Base-by-base conservation (phyloP, 1,140 invertebrate species). In the Heliconius hewitsoni region DNA sequence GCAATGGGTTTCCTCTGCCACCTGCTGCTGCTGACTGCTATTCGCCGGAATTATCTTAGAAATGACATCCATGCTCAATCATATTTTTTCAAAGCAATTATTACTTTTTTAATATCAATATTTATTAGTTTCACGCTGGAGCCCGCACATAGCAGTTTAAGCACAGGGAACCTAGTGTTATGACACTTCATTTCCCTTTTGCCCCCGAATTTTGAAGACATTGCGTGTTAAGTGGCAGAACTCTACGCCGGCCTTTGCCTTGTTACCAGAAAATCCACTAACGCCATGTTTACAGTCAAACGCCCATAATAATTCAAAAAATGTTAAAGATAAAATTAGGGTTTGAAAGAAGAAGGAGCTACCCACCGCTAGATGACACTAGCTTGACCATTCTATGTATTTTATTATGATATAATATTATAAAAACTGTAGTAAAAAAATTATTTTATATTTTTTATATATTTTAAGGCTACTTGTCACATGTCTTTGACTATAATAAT, bases 321-420 rank as follows among this genome's bases (percentile, higher is more conserved):
- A 55, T 55, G 8, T 55, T 19, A 8, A 55, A n/a, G 19, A 19
- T n/a, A 0, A 55, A 55, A 46, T 13, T 42, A 34, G 42, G 0
- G 13, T 55, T 55, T 60, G 55, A n/a, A 9, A n/a, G 9, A 23
- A 60, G 9, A 9, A 60, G 8, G 6, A 60, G 8, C 55, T 23
- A 60, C n/a, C n/a, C 55, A 60, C 55, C 55, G 55, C n/a, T 60
- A 60, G 55, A 60, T 60, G 55, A 60, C 55, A n/a, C 55, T 8
- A 60, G 55, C 55, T 60, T 9, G 2, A 60, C 8, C n/a, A 27
- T 23, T 60, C 2, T 23, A 27, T n/a, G 4, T 46, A 46, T 46
- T 46, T 16, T 5, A 46, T 46, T 1, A 46, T 46, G 4, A 3
- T 46, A 46, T 16, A 46, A 16, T 46, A 46, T 46, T 46, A 1